A percentile compares a stretch with the other conserved stretches of the same genome.
Evolutionary conservation across 1,140 invertebrate genomes (phyloP).

Genomic region (Meloidogyne exigua): DNA sequence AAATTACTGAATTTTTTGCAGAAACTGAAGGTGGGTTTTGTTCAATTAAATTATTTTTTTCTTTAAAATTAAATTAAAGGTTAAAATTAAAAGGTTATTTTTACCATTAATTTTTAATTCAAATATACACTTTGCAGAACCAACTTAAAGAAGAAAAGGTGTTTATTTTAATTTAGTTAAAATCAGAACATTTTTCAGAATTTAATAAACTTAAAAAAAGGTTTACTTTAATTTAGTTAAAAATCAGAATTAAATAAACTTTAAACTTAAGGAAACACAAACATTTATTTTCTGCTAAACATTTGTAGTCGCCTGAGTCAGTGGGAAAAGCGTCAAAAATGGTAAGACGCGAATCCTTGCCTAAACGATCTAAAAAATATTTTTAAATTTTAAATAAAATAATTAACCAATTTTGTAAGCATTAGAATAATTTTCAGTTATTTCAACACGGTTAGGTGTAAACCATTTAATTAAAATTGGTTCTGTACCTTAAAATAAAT

Average conservation of each 20-base stretch:
- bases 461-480: constrained; percentile 52
- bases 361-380: constrained; percentile 16
- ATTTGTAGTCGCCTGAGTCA: constrained; percentile 85
- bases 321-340: constrained; percentile 85
- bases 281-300: constrained; percentile 77
- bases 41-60: constrained; percentile 13
- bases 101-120: constrained; percentile 20
- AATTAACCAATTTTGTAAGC: constrained; percentile 41
- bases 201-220: too few species aligned
- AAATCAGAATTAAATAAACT: too few species aligned
- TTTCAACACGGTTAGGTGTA: constrained; percentile 46
- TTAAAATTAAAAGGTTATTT: neutral
- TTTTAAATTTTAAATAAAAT: neutral
- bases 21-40: neutral
- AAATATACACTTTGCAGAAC: constrained; percentile 21
- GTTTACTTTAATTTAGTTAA: too few species aligned
- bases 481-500: constrained; percentile 46
- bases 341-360: constrained; percentile 70
- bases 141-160: neutral
- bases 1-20: neutral
- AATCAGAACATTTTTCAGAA: too few species aligned
- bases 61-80: constrained; percentile 9
- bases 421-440: constrained; percentile 35
- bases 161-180: too few species aligned
- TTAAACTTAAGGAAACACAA: too few species aligned